These are phyloP conservation scores for Anolis sagrei DNA, from an alignment of 2,113 vertebrate species.

Conservation along the genomic window DNA sequence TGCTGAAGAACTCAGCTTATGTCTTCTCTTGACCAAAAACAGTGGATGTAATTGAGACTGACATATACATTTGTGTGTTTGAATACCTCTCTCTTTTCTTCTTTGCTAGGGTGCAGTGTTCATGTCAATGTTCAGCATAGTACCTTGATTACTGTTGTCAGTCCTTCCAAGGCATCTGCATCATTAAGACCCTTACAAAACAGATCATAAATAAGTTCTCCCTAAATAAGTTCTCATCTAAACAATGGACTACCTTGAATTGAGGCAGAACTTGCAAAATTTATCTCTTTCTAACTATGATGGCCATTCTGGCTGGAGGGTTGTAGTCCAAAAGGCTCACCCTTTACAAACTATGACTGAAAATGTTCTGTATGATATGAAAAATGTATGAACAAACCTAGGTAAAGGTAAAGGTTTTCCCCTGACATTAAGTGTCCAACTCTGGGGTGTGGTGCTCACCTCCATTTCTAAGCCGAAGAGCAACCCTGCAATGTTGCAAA, in stretches of 20 bases:
- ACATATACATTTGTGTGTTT: conserved; percentile 55
- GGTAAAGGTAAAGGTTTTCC: too few species aligned
- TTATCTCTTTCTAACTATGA: background rate
- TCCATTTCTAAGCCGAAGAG: too few species aligned
- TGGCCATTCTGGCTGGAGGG: background rate
- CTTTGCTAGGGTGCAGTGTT: conserved; percentile 56
- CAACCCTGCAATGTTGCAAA: background rate
- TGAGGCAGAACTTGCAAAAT: background rate
- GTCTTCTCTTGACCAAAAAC: conserved; percentile 16
- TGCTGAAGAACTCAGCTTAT: background rate
- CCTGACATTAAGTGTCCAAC: too few species aligned
- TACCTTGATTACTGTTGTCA: conserved; percentile 62
- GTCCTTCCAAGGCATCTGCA: conserved; percentile 54
- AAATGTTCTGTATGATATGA: background rate
- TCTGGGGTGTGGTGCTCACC: too few species aligned
- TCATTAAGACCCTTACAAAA: conserved; percentile 51
- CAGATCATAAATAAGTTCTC: conserved; percentile 31
- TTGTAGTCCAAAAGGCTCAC: background rate
- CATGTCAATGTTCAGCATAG: conserved; percentile 46
- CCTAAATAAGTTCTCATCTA: background rate
- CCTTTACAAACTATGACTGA: background rate
- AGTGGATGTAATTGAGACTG: conserved; percentile 53
- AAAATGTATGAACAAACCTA: background rate
- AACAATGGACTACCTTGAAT: background rate
- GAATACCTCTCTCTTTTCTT: conserved; percentile 51